Conservation (phyloP, 1,140 invertebrate species). For the Drosophila ohnishii region DNA sequence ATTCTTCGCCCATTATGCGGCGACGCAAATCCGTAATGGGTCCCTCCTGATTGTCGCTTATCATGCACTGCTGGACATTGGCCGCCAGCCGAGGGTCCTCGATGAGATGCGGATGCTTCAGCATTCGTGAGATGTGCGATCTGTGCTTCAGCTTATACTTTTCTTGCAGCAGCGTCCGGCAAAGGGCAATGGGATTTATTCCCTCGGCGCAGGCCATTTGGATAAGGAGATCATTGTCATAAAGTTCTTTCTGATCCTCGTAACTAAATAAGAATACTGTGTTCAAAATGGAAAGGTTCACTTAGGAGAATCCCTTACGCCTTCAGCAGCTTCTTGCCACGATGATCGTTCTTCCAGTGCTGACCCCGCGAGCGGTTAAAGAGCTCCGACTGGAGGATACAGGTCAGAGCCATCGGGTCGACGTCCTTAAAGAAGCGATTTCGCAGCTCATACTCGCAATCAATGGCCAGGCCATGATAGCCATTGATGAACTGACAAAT, state of each 20-base stretch:
- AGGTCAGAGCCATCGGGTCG: conserved; percentile 83
- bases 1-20: conserved; percentile 89
- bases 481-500: conserved; percentile 70
- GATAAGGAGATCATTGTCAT: conserved; percentile 84
- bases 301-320: conserved; percentile 34
- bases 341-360: conserved; percentile 83
- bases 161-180: conserved; percentile 87
- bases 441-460: conserved; percentile 82
- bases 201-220: conserved; percentile 85
- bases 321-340: conserved; percentile 58
- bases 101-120: conserved; percentile 88
- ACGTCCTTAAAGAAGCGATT: conserved; percentile 77
- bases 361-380: conserved; percentile 77
- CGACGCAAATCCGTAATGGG: conserved; percentile 88
- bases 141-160: conserved; percentile 83
- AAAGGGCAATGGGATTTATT: conserved; percentile 86
- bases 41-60: conserved; percentile 89
- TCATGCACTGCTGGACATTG: conserved; percentile 86
- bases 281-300: background rate
- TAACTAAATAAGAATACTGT: conserved; percentile 23
- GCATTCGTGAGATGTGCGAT: conserved; percentile 84
- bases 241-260: conserved; percentile 69
- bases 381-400: conserved; percentile 83
- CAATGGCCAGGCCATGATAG: conserved; percentile 68
- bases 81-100: conserved; percentile 86